Base-by-base conservation (phyloP, 2,888 invertebrate species). In the Reticulitermes lucifugus region DNA sequence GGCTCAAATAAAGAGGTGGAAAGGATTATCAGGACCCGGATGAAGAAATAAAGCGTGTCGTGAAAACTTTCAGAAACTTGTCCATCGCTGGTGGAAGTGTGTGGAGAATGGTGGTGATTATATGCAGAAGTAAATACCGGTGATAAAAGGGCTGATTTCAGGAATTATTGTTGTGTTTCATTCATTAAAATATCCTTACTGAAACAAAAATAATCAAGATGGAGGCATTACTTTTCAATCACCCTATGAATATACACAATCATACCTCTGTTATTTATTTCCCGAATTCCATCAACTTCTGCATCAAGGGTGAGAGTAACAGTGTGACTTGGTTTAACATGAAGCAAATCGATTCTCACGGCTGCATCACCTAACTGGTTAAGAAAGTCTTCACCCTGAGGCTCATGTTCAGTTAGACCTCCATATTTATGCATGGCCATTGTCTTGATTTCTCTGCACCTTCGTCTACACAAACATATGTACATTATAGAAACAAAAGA, bases 371-470 rank as follows among this genome's bases (percentile, higher is more conserved):
- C 95, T 3, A 96, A 90, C 85, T 93, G 93, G 22, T 91, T 88
- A 87, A 94, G 92, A 86, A 94, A 91, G 73, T 93, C 92, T 81
- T 91, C 90, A 92, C 94, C 6, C 35, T 21, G 6, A 22, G 41
- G 21, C 7, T 29, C 35, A 59, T 12, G 22, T 43, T 65, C 14
- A 70, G 43, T 41, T 14, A 59, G 88, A 82, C 92, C 91, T 7
- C 94, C 94, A 89, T 94, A 94, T 89, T 95, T 96, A 88, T 95
- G 94, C 89, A 94, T 93, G 0, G 94, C 95, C 90, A 95, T 93
- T 6, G 94, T 89, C 65, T 93, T 92, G 93, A 95, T 93, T 88
- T 95, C 94, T 83, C 91, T 90, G 87, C 93, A 92, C 77, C 95
- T 91, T 88, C 93, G 90, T 25, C 94, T 95, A 12, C 88, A 79